Conservation (phyloP, 1,140 invertebrate genomes). For the Contarinia nasturtii region DNA sequence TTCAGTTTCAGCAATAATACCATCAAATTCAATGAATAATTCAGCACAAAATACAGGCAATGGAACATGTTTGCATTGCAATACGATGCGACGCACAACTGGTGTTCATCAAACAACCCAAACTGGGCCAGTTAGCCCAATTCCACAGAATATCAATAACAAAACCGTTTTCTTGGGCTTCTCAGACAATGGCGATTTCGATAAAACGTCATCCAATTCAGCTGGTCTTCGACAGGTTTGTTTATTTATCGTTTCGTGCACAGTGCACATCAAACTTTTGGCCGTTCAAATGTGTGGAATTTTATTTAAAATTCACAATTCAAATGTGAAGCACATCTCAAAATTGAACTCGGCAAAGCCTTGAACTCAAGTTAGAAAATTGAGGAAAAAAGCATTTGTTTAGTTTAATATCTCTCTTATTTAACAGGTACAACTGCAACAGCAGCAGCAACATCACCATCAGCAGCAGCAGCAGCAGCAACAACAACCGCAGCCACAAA, state of each 20-base stretch:
- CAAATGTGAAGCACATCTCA: too few relatives aligned
- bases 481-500: too few relatives aligned
- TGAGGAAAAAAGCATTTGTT: too few relatives aligned
- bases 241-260: too few relatives aligned
- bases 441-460: conserved; percentile 1
- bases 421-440: conserved; percentile 1
- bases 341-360: too few relatives aligned
- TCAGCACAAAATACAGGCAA: background rate
- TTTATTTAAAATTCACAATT: too few relatives aligned
- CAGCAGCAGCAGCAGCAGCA: background rate
- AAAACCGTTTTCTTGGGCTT: background rate
- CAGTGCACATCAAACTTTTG: too few relatives aligned
- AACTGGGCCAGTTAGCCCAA: conserved; percentile 21
- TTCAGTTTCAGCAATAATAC: background rate
- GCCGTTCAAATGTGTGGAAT: too few relatives aligned
- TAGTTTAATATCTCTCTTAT: too few relatives aligned
- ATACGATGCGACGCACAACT: conserved; percentile 18
- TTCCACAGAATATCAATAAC: conserved; percentile 8
- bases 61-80: conserved; percentile 16
- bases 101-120: conserved; percentile 23
- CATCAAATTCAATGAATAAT: background rate
- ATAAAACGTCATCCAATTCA: background rate
- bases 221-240: background rate
- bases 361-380: too few relatives aligned
- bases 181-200: background rate